Evolutionary conservation across 2,888 invertebrate species (phyloP).

Genomic region (Tenthredo livida): DNA sequence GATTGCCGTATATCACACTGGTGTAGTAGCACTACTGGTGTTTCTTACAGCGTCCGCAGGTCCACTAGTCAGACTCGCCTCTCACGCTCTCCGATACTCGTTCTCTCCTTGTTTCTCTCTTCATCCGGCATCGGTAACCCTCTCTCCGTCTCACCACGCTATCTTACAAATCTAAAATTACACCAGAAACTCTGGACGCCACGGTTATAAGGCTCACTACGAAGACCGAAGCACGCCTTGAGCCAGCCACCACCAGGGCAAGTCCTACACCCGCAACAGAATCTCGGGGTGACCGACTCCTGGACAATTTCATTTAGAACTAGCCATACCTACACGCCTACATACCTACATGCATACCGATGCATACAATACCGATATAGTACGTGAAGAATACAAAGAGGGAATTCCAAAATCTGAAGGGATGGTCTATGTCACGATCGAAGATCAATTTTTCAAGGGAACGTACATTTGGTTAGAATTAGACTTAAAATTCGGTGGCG

Average conservation of each 20-base stretch:
- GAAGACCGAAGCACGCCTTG: slow-evolving; percentile 18
- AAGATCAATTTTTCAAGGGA: background rate
- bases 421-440: no score
- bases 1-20: slow-evolving; percentile 6
- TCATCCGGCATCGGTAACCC: slow-evolving; percentile 56
- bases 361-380: no score
- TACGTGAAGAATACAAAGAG: background rate
- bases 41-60: slow-evolving; percentile 46
- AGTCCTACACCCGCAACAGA: slow-evolving; percentile 39
- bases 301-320: slow-evolving; percentile 40
- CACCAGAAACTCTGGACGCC: slow-evolving; percentile 69
- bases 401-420: background rate
- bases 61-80: slow-evolving; percentile 55
- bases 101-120: slow-evolving; percentile 56
- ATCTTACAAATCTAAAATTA: slow-evolving; percentile 77
- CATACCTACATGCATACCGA: no score
- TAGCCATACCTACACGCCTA: background rate
- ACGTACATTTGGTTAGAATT: background rate
- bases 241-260: slow-evolving; percentile 53
- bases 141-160: slow-evolving; percentile 65
- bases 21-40: slow-evolving; percentile 35
- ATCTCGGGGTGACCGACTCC: slow-evolving; percentile 63
- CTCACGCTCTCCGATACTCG: slow-evolving; percentile 55
- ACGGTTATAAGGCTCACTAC: slow-evolving; percentile 22
- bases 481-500: no score